Evolutionary conservation across 2,797 vertebrate genomes (phyloP).

Genomic region (Sebastes itinus): DNA sequence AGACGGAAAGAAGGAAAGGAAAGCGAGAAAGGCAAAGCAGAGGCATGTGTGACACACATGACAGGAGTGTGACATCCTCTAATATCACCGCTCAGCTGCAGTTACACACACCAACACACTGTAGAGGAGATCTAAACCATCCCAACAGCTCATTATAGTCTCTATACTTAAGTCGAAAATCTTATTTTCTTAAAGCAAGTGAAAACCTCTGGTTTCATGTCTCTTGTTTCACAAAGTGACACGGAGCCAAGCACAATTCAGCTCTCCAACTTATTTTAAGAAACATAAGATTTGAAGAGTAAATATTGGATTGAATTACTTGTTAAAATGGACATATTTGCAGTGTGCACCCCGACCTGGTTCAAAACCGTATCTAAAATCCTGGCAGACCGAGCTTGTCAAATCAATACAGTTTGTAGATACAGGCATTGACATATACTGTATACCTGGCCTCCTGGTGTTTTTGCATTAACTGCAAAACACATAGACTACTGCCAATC

Average conservation of each 20-base stretch:
- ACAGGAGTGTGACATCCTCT: slow-evolving; percentile 38
- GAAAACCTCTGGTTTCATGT: not conserved
- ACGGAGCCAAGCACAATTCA: not conserved
- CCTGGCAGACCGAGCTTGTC: not conserved
- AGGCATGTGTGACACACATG: slow-evolving; percentile 14
- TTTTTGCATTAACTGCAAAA: not conserved
- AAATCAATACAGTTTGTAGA: fast-evolving
- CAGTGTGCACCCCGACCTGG: slow-evolving; percentile 36
- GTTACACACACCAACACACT: slow-evolving; percentile 44
- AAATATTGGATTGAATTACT: slow-evolving; percentile 31
- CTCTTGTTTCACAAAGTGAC: not conserved
- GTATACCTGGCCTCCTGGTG: not conserved
- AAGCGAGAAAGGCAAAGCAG: not conserved
- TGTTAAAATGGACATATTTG: slow-evolving; percentile 7
- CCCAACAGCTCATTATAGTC: slow-evolving; percentile 29
- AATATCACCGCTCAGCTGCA: slow-evolving; percentile 18
- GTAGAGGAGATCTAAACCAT: slow-evolving; percentile 19
- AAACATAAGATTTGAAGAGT: slow-evolving; percentile 1
- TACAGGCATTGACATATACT: not conserved
- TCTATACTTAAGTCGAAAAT: not conserved
- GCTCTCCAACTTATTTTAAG: slow-evolving; percentile 31
- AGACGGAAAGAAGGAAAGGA: not conserved
- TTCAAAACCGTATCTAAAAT: slow-evolving; percentile 33
- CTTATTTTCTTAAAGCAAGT: slow-evolving; percentile 17
- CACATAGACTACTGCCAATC: not conserved